Base-by-base conservation (phyloP, 2,888 invertebrate species). In the Clusia tigrina region DNA sequence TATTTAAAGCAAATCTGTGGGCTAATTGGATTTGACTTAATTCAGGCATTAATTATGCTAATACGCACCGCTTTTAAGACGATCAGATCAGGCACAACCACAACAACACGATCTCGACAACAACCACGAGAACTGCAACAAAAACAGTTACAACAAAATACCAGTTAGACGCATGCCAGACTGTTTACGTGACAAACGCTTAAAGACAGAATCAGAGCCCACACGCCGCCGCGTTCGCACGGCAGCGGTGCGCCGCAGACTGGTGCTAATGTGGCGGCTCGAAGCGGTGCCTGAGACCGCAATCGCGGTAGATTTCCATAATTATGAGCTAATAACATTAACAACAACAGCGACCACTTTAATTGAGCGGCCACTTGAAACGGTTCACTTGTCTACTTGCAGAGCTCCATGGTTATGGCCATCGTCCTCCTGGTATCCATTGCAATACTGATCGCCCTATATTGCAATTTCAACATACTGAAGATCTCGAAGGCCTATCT, bases 371-470 rank as follows among this genome's bases (percentile, higher is more conserved):
- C 9, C 42, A 42, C 42, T 15, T 3, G 12, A 15, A 5, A 42
- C 42, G 3, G n/a, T 22, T 48, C 15, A 48, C 3, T 6, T 48
- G 20, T 5, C 22, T 48, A 48, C 20, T 48, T 48, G 48, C 48
- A 48, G 48, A 5, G 9, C 48, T 63, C 62, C 71, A 81, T 81
- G 79, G 76, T 78, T 74, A 83, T 81, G 83, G 81, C 80, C 71
- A 74, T 82, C 71, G 75, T 82, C 68, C 69, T 83, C 66, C 71
- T 82, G 66, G 68, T 81, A 67, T 76, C 77, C 64, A 69, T 83
- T 70, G 78, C 77, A 71, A 69, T 83, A 59, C 69, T 83, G 68
- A 69, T 81, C 62, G 79, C 73, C 57, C 76, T 77, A 67, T 83
- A 78, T 69, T 78, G 80, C 69, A 81, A 76, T 61, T 78, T 78